Evolutionary conservation across 1,140 invertebrate genomes (phyloP).

Genomic region (Tenebrio molitor): DNA sequence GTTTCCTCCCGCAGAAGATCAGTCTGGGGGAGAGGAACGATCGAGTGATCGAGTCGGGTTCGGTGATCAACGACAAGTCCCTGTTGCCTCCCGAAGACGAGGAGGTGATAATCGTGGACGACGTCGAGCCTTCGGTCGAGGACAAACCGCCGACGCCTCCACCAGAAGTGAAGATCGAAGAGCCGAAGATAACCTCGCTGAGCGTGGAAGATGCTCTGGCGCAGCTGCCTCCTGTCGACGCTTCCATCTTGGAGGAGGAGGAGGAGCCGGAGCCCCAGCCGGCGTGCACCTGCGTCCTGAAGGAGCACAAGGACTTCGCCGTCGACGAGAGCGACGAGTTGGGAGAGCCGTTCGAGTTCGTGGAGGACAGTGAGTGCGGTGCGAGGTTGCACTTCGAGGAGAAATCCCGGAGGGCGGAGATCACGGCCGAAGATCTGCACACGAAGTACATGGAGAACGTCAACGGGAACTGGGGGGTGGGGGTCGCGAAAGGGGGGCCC

Average conservation of each 20-base stretch:
- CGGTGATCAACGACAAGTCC: conserved; percentile 61
- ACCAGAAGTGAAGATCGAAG: conserved; percentile 13
- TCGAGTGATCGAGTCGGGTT: conserved; percentile 60
- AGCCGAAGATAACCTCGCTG: conserved; percentile 48
- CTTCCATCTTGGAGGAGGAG: conserved; percentile 47
- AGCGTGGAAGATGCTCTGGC: conserved; percentile 61
- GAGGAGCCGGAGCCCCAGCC: conserved; percentile 50
- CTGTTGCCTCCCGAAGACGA: conserved; percentile 51
- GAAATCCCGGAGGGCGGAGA: conserved; percentile 51
- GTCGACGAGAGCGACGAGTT: conserved; percentile 51
- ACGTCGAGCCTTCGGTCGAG: conserved; percentile 42
- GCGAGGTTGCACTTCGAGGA: conserved; percentile 57
- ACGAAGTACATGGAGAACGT: conserved; percentile 55
- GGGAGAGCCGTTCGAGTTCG: conserved; percentile 54
- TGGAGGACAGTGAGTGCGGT: conserved; percentile 59
- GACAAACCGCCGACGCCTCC: neutral
- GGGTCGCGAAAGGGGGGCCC: conserved; percentile 42
- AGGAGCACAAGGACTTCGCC: conserved; percentile 57
- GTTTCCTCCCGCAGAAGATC: conserved; percentile 2
- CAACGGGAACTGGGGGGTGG: conserved; percentile 62
- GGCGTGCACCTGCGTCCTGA: conserved; percentile 56
- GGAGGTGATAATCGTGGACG: conserved; percentile 56
- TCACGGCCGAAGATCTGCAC: conserved; percentile 55
- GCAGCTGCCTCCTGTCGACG: conserved; percentile 62
- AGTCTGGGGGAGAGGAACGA: conserved; percentile 45